Percentiles rank a stretch among this genome's conserved stretches.
Evolutionary conservation across 2,888 invertebrate species (phyloP).

Genomic region (Aethes cnicana): DNA sequence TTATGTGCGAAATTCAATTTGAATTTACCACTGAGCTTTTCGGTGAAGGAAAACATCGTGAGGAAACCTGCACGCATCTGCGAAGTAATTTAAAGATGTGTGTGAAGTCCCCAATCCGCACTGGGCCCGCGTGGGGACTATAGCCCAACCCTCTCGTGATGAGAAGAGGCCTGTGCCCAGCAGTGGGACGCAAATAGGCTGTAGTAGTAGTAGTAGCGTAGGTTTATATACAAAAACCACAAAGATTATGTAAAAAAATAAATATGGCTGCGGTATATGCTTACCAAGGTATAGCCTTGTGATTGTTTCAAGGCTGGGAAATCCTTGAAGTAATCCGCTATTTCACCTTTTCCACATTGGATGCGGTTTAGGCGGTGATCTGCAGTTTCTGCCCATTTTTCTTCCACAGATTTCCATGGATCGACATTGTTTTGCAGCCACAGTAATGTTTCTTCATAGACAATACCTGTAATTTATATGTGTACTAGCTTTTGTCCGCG

Average conservation of each 20-base stretch:
- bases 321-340: background rate
- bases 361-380: background rate
- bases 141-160: no score
- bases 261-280: slow-evolving; percentile 5
- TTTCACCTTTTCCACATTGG: slow-evolving; percentile 2
- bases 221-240: background rate
- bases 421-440: slow-evolving; percentile 21
- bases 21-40: no score
- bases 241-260: slow-evolving; percentile 2
- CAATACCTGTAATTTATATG: slow-evolving; percentile 15
- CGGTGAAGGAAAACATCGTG: no score
- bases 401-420: slow-evolving; percentile 15
- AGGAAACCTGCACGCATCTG: no score
- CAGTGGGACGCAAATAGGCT: no score
- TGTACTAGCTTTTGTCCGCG: no score
- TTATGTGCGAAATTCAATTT: no score
- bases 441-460: slow-evolving; percentile 19
- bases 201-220: no score
- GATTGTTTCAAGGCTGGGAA: slow-evolving; percentile 1
- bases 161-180: no score
- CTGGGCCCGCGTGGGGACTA: no score
- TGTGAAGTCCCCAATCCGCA: no score
- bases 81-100: no score
- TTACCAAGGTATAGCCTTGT: slow-evolving; percentile 4
- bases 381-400: slow-evolving; percentile 9